A percentile compares a stretch with the other conserved stretches of the same genome.
These are phyloP conservation scores for Fabriciana adippe DNA, from an alignment of 2,888 invertebrate species.

Conservation along the genomic window DNA sequence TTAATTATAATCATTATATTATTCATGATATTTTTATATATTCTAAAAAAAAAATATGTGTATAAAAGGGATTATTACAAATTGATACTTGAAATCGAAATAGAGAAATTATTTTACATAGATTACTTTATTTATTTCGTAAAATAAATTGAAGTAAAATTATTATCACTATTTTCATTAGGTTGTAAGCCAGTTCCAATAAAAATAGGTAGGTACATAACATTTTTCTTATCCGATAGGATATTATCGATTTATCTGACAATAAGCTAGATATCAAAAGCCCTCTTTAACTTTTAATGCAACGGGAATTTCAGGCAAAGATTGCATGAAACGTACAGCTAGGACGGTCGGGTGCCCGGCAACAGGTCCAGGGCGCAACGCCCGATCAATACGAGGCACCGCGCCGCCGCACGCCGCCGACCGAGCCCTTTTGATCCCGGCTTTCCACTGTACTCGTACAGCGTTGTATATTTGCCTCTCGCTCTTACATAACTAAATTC, in stretches of 20 bases:
- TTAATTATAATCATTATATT: no score
- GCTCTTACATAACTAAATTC: slow-evolving; percentile 11
- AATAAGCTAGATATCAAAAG: not conserved
- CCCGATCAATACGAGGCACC: slow-evolving; percentile 67
- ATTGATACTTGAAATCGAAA: no score
- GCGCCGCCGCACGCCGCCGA: slow-evolving; percentile 59
- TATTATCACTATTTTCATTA: no score
- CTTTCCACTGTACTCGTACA: slow-evolving; percentile 19
- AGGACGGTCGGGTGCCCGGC: slow-evolving; percentile 65
- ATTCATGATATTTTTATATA: no score
- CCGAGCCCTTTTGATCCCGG: slow-evolving; percentile 37
- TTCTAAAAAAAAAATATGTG: no score
- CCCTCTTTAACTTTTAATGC: slow-evolving; percentile 18
- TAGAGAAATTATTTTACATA: no score
- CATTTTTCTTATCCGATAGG: no score
- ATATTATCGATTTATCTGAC: not conserved
- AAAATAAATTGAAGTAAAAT: no score
- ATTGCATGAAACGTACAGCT: slow-evolving; percentile 53
- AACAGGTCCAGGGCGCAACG: slow-evolving; percentile 69
- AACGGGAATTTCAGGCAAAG: slow-evolving; percentile 15
- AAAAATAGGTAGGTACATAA: no score
- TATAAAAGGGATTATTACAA: no score
- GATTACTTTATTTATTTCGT: no score
- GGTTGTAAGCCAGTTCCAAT: no score
- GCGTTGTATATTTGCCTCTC: slow-evolving; percentile 17